Conservation (phyloP, 2,113 vertebrate genomes). For the Coptodon rendalli region DNA sequence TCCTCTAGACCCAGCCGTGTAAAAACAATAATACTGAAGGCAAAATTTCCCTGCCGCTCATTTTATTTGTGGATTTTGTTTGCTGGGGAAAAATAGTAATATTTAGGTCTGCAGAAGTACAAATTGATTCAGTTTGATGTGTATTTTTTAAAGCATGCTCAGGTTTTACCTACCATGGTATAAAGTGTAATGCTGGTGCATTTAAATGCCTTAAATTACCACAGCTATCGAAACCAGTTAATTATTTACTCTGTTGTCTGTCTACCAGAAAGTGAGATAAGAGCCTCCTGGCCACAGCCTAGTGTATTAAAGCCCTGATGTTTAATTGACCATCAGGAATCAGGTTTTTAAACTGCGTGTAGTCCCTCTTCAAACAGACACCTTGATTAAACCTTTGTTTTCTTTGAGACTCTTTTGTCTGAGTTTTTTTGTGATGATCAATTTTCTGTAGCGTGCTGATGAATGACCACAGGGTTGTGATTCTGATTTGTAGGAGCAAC, state of each 20-base stretch:
- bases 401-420: neutral
- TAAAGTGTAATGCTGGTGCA: neutral
- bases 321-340: constrained; percentile 54
- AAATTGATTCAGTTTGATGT: neutral
- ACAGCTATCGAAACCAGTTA: constrained; percentile 19
- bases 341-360: constrained; percentile 30
- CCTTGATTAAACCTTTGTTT: neutral
- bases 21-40: neutral
- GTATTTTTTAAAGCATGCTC: neutral
- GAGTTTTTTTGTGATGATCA: neutral
- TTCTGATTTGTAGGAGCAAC: neutral
- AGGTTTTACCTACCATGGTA: neutral
- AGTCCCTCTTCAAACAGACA: neutral
- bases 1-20: neutral
- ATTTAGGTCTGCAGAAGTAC: neutral
- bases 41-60: neutral
- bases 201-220: constrained; percentile 10
- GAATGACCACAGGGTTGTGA: neutral
- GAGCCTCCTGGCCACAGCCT: constrained; percentile 19
- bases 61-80: neutral
- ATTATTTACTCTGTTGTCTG: constrained; percentile 47
- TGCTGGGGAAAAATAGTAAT: neutral
- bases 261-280: constrained; percentile 37
- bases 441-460: neutral
- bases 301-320: constrained; percentile 35